Evolutionary conservation across 1,140 invertebrate genomes (phyloP), one percentile per base, ranked within the genome.

Genomic region (Magallana angulata): DNA sequence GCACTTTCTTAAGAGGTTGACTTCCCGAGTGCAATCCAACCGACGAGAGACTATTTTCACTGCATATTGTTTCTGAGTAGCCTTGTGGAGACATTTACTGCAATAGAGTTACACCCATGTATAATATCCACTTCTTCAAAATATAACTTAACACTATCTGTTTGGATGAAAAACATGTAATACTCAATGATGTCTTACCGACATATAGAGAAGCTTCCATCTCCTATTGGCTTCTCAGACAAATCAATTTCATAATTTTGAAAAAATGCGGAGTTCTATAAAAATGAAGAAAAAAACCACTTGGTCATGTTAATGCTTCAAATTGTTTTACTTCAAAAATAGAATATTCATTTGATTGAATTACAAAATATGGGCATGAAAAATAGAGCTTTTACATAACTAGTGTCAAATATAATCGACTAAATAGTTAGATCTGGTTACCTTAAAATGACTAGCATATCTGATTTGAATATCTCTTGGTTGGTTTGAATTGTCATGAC

Each of bases 11-110:
- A 98, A 95, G 62, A 98, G 93, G 90, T 96, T 96, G 1, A 98
- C 96, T 94, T 99, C 98, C 80, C 97, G 96, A 2, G 95, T 96
- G 86, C 92, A 92, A 85, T 94, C 93, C 81, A 97, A 96, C 57
- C 96, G 96, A n/a, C 97, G 95, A 90, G 96, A 97, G 9, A 99
- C 96, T 89, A 99, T 98, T 96, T 99, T 99, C 1, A 99, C 98
- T 12, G 98, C 98, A 94, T 96, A 98, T 84, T 97, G 96, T 89
- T 96, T 96, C 12, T 96, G 96, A 0, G 97, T 97, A 56, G 94
- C 91, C 82, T 96, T 96, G 89, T 98, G 96, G n/a, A 96, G 95
- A 93, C 98, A 99, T 92, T 96, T 96, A 81, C 97, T 96, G 93
- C 0, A 93, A 80, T 12, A 80, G 30, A 80, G 5, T 48, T 48